These are phyloP conservation scores for Frankliniella intonsa DNA, from an alignment of 2,888 invertebrate genomes.

Conservation along the genomic window DNA sequence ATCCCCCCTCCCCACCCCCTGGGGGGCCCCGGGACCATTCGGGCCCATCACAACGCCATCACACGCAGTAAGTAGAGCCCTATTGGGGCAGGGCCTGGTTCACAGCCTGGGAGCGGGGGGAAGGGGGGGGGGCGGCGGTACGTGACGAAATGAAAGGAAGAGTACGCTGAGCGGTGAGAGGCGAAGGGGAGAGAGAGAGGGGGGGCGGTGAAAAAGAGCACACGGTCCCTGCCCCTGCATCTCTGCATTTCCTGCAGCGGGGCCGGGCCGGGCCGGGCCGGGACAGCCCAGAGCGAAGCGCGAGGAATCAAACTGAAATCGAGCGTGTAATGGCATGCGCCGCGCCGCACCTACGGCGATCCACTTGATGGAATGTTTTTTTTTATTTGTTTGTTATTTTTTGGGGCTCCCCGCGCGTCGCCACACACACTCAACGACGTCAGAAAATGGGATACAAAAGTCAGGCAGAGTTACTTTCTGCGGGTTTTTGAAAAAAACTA, in stretches of 20 bases:
- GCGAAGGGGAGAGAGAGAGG: neutral
- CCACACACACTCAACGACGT: too few species aligned
- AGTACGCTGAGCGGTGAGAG: neutral
- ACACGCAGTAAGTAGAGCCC: neutral
- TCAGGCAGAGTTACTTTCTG: too few species aligned
- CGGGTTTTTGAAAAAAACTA: too few species aligned
- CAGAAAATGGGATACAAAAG: too few species aligned
- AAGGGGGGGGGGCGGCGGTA: too few species aligned
- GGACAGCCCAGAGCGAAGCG: too few species aligned
- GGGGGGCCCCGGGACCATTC: neutral
- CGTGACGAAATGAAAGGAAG: conserved; percentile 14
- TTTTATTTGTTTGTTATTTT: neutral
- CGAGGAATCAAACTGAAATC: too few species aligned
- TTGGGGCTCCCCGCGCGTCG: too few species aligned
- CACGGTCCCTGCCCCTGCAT: neutral
- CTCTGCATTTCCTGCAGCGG: neutral
- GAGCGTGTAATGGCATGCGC: too few species aligned
- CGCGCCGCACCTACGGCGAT: too few species aligned
- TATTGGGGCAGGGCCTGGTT: neutral
- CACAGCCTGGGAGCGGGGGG: too few species aligned
- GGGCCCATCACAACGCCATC: conserved; percentile 1
- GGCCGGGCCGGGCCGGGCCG: too few species aligned
- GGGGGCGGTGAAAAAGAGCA: neutral
- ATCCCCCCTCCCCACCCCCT: neutral
- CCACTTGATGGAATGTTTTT: neutral